Conservation (phyloP, 2,113 vertebrate genomes). For the Marmota flaviventris region DNA sequence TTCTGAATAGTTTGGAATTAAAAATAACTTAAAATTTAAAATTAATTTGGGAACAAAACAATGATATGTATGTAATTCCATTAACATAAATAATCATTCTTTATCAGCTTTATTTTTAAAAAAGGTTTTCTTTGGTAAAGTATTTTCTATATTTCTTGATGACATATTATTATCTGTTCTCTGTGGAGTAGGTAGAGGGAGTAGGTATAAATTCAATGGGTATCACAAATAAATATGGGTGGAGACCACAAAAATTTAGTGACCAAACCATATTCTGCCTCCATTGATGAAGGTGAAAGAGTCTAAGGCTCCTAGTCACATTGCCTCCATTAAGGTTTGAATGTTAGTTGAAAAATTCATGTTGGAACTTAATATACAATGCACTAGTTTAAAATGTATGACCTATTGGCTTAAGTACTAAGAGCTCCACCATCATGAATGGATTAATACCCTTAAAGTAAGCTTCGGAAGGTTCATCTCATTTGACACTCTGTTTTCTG, state of each 20-base stretch:
- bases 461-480: not conserved
- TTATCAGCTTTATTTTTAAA: not conserved
- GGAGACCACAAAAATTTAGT: not conserved
- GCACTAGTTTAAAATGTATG: not conserved
- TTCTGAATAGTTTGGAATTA: not conserved
- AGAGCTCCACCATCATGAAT: not conserved
- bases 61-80: not conserved
- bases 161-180: not conserved
- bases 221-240: not conserved
- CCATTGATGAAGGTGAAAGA: slow-evolving; percentile 17
- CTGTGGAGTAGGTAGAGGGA: not conserved
- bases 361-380: not conserved
- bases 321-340: not conserved
- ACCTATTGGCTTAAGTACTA: not conserved
- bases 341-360: not conserved
- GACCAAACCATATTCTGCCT: not conserved
- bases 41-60: not conserved
- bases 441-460: not conserved
- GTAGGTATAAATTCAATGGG: not conserved
- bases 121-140: not conserved
- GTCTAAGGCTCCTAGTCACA: not conserved
- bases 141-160: not conserved
- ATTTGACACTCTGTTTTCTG: not conserved
- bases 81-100: not conserved
- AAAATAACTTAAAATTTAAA: not conserved